phyloP scores from a whole-genome alignment of 2,113 vertebrate species.

The Tupaia tana region DNA sequence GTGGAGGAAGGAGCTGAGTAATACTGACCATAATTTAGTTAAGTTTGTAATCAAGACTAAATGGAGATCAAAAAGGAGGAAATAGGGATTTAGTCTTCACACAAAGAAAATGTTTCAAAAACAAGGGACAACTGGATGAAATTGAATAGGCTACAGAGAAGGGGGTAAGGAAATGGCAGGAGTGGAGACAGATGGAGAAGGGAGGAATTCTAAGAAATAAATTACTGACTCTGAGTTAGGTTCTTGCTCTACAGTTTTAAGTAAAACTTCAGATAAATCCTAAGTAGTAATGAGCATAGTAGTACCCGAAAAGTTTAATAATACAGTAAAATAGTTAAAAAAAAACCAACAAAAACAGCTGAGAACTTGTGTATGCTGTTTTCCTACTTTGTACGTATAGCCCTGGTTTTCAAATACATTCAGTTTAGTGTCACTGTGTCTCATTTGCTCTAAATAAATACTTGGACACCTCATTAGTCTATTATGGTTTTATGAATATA shows the following conservation, averaged over 20 bases:
- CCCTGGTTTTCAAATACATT: neutral
- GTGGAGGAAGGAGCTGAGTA: constrained; percentile 58
- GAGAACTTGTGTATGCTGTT: neutral
- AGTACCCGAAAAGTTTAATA: neutral
- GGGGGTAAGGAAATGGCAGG: neutral
- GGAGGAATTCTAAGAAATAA: constrained; percentile 36
- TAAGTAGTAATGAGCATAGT: neutral
- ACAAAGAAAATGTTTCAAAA: constrained; percentile 72
- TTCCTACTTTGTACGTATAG: neutral
- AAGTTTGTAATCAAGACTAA: constrained; percentile 75
- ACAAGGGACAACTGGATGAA: constrained; percentile 41
- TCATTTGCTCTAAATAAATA: constrained; percentile 1
- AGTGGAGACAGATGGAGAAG: constrained; percentile 25
- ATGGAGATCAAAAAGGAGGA: constrained; percentile 70
- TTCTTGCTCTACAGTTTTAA: constrained; percentile 19
- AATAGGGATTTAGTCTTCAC: constrained; percentile 68
- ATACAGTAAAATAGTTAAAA: neutral
- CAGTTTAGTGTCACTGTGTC: neutral
- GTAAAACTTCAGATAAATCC: constrained; percentile 38
- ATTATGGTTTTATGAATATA: neutral
- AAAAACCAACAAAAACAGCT: neutral
- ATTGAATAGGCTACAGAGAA: constrained; percentile 49
- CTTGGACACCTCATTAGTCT: neutral
- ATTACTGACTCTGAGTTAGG: neutral
- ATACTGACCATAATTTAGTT: constrained; percentile 57